Conservation (phyloP, 2,888 invertebrate genomes). For the Caenorhabditis sp. region DNA sequence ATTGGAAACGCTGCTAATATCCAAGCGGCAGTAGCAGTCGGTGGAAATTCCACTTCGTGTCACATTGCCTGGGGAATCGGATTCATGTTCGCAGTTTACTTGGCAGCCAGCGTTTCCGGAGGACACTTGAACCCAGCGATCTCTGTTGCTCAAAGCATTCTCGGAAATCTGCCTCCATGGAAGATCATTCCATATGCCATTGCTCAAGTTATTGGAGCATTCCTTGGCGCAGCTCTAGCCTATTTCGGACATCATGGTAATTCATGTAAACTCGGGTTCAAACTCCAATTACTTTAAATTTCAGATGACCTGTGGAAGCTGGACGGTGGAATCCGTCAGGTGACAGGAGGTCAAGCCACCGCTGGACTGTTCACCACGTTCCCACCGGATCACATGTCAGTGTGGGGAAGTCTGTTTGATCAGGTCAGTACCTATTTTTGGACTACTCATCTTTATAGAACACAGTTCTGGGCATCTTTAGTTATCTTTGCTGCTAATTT, state of each 20-base stretch:
- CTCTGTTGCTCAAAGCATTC: conserved; percentile 75
- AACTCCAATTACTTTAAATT: conserved; percentile 7
- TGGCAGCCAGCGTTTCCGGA: conserved; percentile 79
- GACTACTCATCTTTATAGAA: conserved; percentile 20
- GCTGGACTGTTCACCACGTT: conserved; percentile 86
- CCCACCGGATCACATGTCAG: conserved; percentile 84
- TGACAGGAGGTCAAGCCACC: conserved; percentile 84
- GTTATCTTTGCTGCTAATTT: conserved; percentile 16
- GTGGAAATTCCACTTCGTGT: conserved; percentile 74
- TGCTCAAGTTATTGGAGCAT: conserved; percentile 81
- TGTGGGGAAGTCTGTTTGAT: conserved; percentile 85
- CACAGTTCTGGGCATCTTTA: conserved; percentile 1
- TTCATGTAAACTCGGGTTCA: background rate
- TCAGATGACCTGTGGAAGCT: conserved; percentile 83
- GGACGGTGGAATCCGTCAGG: conserved; percentile 83
- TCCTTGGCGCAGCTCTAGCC: conserved; percentile 79
- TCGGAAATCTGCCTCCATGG: conserved; percentile 75
- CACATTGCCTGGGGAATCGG: conserved; percentile 82
- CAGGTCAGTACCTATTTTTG: conserved; percentile 84
- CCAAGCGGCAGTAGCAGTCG: conserved; percentile 75
- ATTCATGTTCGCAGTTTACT: conserved; percentile 81
- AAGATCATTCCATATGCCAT: conserved; percentile 72
- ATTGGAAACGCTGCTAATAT: conserved; percentile 82
- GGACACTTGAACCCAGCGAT: conserved; percentile 81
- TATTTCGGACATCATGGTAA: conserved; percentile 82